Percentiles rank a stretch among this genome's conserved stretches.
Evolutionary conservation across 2,113 vertebrate genomes (phyloP).

Genomic region (Oxyura jamaicensis): DNA sequence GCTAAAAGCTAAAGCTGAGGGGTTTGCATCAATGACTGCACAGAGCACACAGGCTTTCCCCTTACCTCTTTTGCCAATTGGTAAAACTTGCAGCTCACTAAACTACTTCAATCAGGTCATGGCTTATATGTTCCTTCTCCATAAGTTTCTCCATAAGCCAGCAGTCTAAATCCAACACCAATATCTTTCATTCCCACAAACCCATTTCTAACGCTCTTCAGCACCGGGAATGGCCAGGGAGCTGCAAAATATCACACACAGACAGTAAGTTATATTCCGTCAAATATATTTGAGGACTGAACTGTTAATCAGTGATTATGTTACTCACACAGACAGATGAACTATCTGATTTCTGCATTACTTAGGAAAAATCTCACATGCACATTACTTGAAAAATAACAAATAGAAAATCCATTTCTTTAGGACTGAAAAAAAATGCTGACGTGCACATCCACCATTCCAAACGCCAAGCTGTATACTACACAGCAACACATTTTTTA

Average conservation of each 20-base stretch:
- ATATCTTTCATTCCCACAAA: background rate
- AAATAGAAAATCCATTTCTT: background rate
- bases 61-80: background rate
- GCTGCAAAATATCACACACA: background rate
- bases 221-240: rapidly evolving
- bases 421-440: background rate
- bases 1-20: background rate
- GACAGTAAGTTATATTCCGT: background rate
- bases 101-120: background rate
- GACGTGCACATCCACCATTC: background rate
- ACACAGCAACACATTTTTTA: background rate
- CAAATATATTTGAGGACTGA: background rate
- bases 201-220: rapidly evolving
- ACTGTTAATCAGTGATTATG: background rate
- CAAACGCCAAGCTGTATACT: background rate
- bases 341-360: background rate
- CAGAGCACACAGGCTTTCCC: background rate
- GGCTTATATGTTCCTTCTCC: rapidly evolving
- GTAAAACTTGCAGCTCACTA: background rate
- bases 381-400: background rate
- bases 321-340: background rate
- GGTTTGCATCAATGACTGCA: background rate
- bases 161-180: background rate
- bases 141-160: background rate
- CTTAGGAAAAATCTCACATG: background rate